Conservation (phyloP, 1,140 invertebrate species). For the Drosophila lowei region DNA sequence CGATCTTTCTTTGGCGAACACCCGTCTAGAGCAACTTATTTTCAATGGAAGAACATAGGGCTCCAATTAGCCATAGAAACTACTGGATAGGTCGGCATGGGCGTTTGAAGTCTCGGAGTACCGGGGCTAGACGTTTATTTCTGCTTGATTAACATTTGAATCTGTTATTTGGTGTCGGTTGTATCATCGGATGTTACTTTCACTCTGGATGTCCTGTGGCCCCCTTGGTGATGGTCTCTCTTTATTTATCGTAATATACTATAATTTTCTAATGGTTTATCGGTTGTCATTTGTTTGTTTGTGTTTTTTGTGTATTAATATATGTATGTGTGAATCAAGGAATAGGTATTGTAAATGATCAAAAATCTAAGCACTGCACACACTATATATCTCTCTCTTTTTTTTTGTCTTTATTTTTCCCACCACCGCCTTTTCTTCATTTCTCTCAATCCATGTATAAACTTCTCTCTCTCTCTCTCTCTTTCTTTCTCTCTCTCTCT, state of each 20-base stretch:
- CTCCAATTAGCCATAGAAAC: no score
- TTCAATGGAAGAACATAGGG: no score
- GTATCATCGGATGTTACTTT: constrained; percentile 3
- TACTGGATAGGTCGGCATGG: background rate
- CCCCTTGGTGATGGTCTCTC: constrained; percentile 12
- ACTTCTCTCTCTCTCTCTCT: background rate
- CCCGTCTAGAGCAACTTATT: no score
- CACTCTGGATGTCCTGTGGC: constrained; percentile 6
- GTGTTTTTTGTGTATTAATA: constrained; percentile 31
- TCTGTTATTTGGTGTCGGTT: constrained; percentile 41
- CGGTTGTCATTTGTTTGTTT: constrained; percentile 41
- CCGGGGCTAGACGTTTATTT: constrained; percentile 12
- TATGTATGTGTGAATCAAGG: constrained; percentile 14
- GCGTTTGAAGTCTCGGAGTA: background rate
- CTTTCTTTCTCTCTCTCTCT: background rate
- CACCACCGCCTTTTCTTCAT: no score
- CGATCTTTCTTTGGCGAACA: no score
- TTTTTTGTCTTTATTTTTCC: background rate
- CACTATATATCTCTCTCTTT: background rate
- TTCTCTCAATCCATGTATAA: no score
- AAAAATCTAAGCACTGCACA: constrained; percentile 24
- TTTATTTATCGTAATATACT: background rate
- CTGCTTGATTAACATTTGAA: constrained; percentile 28
- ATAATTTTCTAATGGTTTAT: constrained; percentile 3
- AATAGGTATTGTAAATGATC: constrained; percentile 16